Conservation (phyloP, 2,113 vertebrate species). For the Pteropus alecto region DNA sequence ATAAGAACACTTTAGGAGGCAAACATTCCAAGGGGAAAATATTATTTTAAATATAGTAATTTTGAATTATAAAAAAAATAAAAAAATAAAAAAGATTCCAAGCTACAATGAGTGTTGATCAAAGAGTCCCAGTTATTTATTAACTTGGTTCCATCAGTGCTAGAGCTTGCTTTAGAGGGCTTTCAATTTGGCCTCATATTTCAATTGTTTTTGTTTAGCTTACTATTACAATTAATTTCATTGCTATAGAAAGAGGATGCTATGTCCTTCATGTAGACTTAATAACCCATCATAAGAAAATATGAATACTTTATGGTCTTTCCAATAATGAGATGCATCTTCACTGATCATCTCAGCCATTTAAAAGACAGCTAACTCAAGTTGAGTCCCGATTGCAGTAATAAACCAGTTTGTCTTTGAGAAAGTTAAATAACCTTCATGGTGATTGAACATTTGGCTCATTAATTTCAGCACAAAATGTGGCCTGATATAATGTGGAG, state of each 20-base stretch:
- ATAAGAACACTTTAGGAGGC: constrained; percentile 6
- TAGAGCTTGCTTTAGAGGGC: not conserved
- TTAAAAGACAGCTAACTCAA: not conserved
- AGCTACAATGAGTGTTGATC: not conserved
- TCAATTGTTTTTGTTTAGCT: not conserved
- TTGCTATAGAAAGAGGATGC: not conserved
- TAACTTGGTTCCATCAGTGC: not conserved
- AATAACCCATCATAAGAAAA: not conserved
- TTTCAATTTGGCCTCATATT: not conserved
- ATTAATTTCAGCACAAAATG: constrained; percentile 5
- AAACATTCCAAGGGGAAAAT: constrained; percentile 16
- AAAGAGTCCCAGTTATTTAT: not conserved
- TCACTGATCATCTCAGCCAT: not conserved
- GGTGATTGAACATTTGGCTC: not conserved
- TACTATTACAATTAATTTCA: not conserved
- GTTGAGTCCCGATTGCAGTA: not conserved
- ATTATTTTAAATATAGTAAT: not conserved
- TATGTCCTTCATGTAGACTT: not conserved
- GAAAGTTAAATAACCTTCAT: not conserved
- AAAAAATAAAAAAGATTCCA: constrained; percentile 24
- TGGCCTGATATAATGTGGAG: not conserved
- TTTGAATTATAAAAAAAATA: constrained; percentile 29
- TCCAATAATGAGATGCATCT: not conserved
- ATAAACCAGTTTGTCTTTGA: constrained; percentile 16
- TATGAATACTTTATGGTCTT: not conserved